phyloP scores from a whole-genome alignment of 2,113 vertebrate species.

The Ophthalmolycus amberensis region DNA sequence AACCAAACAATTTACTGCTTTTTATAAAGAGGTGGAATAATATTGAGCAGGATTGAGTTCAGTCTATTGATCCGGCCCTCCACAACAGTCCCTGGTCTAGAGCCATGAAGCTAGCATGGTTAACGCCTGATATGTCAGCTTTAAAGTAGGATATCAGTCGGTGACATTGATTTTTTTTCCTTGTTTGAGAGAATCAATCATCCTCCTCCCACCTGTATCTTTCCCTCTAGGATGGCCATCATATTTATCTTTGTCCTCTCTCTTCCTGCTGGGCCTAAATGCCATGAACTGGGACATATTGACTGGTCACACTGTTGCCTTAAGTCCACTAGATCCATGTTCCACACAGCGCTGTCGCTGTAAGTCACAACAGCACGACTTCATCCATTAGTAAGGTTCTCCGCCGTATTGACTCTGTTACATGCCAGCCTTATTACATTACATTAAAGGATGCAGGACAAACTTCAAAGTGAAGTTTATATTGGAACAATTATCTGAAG shows the following conservation, averaged over 20 bases:
- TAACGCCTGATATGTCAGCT: constrained; percentile 15
- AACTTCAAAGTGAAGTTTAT: neutral
- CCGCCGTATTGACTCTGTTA: constrained; percentile 1
- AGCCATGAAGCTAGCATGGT: neutral
- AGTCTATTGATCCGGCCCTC: no score
- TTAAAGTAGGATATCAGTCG: neutral
- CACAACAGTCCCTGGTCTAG: no score
- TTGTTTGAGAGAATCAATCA: neutral
- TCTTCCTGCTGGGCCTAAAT: constrained; percentile 21
- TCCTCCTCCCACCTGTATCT: neutral
- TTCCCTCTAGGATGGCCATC: neutral
- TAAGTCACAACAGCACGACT: neutral
- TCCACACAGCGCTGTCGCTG: neutral
- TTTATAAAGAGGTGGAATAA: no score
- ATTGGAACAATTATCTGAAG: neutral
- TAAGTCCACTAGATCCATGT: neutral
- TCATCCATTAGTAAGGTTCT: neutral
- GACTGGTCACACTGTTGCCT: neutral
- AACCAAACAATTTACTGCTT: no score
- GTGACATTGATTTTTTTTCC: rapidly evolving
- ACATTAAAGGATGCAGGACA: neutral
- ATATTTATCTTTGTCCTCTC: neutral
- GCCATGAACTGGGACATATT: constrained; percentile 10
- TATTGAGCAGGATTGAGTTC: no score
- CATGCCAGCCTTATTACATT: neutral